Evolutionary conservation across 2,888 invertebrate species (phyloP), one percentile per base, ranked within the genome.

Genomic region (Cerastis rubricosa): DNA sequence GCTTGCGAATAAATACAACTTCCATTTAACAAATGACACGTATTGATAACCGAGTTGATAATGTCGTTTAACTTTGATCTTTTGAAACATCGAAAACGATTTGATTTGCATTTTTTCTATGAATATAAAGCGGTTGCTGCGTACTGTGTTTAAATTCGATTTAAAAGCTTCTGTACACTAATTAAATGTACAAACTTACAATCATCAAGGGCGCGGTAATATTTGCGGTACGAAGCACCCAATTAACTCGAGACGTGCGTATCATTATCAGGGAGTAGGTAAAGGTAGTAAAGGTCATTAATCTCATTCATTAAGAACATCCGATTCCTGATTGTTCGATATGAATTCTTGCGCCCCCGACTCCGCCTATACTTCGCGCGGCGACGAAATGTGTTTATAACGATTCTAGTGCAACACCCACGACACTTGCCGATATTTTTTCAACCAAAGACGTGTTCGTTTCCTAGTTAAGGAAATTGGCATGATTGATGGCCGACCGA

Each of bases 311-410:
- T 94, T 93, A 94, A 90, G 85, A 86, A 89, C 89, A 92, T 90
- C 90, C 90, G 91, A 91, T 90, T 89, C 89, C 87, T 90, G 92
- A 92, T 93, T 90, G 89, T 89, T 85, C 81, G 87, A 85, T 89
- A 89, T 85, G 89, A 88, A 89, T 89, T 87, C 87, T 86, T 88
- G 90, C 89, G 88, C 90, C 86, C 80, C 86, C 80, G 88, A 72
- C 88, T 83, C 94, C 96, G 93, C 96, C 96, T 90, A 90, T 92
- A 93, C 92, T 95, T 95, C 93, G 93, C 94, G 87, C 94, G 88
- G 49, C 80, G 83, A 91, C 93, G 87, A 95, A 96, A 96, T 96
- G 95, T 93, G 92, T 94, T 95, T 94, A 94, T 96, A 96, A 96
- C 95, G 95, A 96, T 89, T 88, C 87, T 84, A 73, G 85, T 83